Evolutionary conservation across 1,140 invertebrate genomes (phyloP), one percentile per base, ranked within the genome.

Genomic region (Dryas iulia): DNA sequence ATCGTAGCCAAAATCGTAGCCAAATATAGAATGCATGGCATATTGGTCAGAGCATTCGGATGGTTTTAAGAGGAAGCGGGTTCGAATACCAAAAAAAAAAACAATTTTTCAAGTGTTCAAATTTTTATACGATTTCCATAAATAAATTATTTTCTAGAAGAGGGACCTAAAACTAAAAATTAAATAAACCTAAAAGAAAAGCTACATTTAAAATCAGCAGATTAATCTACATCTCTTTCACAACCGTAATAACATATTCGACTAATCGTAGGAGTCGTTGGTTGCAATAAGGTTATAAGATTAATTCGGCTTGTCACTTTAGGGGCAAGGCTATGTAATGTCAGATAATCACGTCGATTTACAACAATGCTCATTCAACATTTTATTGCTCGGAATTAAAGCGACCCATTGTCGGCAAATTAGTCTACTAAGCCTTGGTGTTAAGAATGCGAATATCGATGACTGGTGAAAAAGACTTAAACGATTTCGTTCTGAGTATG

Each of bases 301-400:
- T 62, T 53, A 52, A 25, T 23, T 12, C 18, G 39, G 30, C 39
- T 12, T 52, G 59, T 61, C 59, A 61, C 47, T 61, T 26, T 61
- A 47, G 33, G 35, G 24, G 59, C 59, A 62, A 53, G 39, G 59
- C 59, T 21, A 14, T 14, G 21, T 25, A 60, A 60, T 60, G 4
- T 14, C 10, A 35, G 52, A 57, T 65, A 57, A 65, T 65, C 11
- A 33, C 31, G 33, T 57, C 62, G 25, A 35, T 65, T 24, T 57
- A 33, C 62, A 56, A 64, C 62, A 65, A 57, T 65, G 53, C 11
- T 65, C 52, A 47, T 53, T 39, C 31, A 65, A 11, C 5, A 47
- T 47, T 2, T 47, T 47, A 47, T 47, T 47, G 21, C 39, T 47
- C 0, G 18, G 39, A 21, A 47, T 47, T 47, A 47, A 47, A 47